phyloP scores from a whole-genome alignment of 2,888 invertebrate genomes.

The Synergus japonicus region DNA sequence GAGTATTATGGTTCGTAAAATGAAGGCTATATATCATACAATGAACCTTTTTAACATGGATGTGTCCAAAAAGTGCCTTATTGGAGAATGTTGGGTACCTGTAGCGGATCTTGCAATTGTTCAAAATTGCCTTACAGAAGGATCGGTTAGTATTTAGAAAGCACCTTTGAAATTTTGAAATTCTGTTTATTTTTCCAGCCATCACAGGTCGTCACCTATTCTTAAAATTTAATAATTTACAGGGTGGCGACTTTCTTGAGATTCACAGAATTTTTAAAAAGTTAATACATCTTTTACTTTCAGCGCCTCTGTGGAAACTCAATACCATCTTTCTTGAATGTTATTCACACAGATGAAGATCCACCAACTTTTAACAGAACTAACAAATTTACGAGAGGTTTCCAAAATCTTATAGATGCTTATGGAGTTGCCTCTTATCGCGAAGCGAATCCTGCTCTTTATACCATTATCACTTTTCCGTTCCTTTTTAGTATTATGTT shows the following conservation, averaged over 20 bases:
- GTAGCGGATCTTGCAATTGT: conserved; percentile 93
- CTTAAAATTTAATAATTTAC: background rate
- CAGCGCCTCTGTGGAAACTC: conserved; percentile 86
- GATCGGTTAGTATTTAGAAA: conserved; percentile 82
- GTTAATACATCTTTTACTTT: conserved; percentile 44
- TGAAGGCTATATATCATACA: conserved; percentile 96
- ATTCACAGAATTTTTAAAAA: background rate
- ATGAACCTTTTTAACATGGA: conserved; percentile 97
- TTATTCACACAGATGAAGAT: conserved; percentile 92
- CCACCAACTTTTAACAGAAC: conserved; percentile 98
- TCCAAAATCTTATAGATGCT: conserved; percentile 96
- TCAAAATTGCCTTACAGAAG: conserved; percentile 88
- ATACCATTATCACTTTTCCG: conserved; percentile 98
- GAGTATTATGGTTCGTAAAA: conserved; percentile 91
- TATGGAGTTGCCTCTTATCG: conserved; percentile 97
- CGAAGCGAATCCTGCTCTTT: conserved; percentile 98
- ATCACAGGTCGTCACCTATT: background rate
- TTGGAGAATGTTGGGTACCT: conserved; percentile 90
- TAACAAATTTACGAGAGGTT: conserved; percentile 97
- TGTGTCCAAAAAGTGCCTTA: conserved; percentile 98
- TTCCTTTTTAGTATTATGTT: conserved; percentile 99
- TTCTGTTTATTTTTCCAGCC: too few relatives aligned
- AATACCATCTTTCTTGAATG: conserved; percentile 96
- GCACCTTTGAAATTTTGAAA: conserved; percentile 8
- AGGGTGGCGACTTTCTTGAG: background rate